Base-by-base conservation (phyloP, 2,888 invertebrate species). In the Epsilonema sp. region DNA sequence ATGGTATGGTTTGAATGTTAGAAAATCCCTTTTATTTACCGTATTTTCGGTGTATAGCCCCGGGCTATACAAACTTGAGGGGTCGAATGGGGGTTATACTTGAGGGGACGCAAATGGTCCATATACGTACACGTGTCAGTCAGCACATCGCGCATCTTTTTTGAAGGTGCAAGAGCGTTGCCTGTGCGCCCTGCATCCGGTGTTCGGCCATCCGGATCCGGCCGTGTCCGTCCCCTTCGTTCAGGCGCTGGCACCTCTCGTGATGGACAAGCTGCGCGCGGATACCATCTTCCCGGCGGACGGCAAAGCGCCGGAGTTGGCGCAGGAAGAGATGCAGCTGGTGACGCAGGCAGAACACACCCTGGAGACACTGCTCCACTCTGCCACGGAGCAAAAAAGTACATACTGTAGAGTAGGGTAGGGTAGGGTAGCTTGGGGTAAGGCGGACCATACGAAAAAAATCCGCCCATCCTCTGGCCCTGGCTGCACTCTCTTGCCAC, bases 371-470 rank as follows among this genome's bases (percentile, higher is more conserved):
- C 70, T 84, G 24, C 76, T 83, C 48, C 74, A 75, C 44, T 68
- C 80, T 44, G 78, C 81, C 1, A 78, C 80, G 62, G 78, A 79
- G 20, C 75, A 79, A 58, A 78, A 80, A 68, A 74, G 82, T 82
- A 74, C 13, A 21, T 31, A n/a, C n/a, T 25, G 24, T 45, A 21
- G 26, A 37, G 31, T 11, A 31, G 8, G 8, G 31, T n/a, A n/a
- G n/a, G n/a, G n/a, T n/a, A n/a, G n/a, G n/a, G n/a, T n/a, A n/a
- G n/a, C n/a, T n/a, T n/a, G n/a, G n/a, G n/a, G n/a, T n/a, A n/a
- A n/a, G n/a, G n/a, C n/a, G n/a, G n/a, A n/a, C n/a, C n/a, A n/a
- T n/a, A n/a, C n/a, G n/a, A n/a, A n/a, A n/a, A n/a, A n/a, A n/a
- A n/a, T n/a, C n/a, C n/a, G n/a, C n/a, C n/a, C n/a, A n/a, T n/a